phyloP scores from a whole-genome alignment of 2,113 vertebrate species.

The Mystacornis crossleyi region DNA sequence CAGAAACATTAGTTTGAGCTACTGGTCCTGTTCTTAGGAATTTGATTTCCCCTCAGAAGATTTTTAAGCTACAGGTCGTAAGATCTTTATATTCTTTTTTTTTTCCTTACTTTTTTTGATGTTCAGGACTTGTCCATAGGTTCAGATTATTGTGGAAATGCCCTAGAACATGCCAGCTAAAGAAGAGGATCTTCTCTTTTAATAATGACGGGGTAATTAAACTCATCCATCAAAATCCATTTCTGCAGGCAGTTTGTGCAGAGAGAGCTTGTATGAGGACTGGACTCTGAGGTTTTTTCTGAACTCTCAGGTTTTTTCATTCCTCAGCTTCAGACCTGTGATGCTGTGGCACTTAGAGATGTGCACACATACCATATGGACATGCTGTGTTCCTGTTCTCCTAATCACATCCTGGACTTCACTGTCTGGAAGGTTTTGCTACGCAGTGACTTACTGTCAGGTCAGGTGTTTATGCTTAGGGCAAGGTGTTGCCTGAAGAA shows the following conservation, averaged over 20 bases:
- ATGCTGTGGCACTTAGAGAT: background rate
- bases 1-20: background rate
- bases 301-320: no score
- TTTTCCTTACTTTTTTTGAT: background rate
- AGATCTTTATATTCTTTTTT: background rate
- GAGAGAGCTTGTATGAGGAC: background rate
- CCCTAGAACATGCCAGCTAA: background rate
- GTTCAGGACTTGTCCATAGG: background rate
- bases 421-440: background rate
- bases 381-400: background rate
- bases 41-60: background rate
- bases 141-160: background rate
- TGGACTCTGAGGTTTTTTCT: no score
- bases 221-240: background rate
- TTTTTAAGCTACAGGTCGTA: background rate
- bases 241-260: background rate
- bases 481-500: background rate
- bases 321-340: background rate
- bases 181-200: background rate
- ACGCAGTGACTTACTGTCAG: background rate
- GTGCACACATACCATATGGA: accelerated
- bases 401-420: background rate
- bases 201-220: background rate
- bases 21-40: background rate
- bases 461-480: background rate